Evolutionary conservation across 23 tunicate species (phyloP).

Genomic region (Halocynthia roretzi): DNA sequence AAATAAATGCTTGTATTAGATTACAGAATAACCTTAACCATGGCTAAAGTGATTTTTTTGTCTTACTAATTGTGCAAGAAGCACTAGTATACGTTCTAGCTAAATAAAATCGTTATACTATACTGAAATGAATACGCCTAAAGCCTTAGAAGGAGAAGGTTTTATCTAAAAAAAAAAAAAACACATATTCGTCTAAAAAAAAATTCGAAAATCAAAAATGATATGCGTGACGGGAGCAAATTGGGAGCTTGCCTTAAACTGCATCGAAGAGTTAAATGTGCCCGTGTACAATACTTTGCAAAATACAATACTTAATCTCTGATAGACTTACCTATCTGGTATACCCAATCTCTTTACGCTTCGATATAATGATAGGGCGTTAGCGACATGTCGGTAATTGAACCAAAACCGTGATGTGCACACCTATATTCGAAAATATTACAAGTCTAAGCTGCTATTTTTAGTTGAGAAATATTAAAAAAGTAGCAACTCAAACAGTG

Average conservation of each 20-base stretch:
- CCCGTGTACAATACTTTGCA: no score
- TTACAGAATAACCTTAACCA: neutral
- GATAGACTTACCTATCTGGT: conserved; percentile 58
- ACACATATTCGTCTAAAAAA: no score
- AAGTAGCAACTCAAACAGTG: neutral
- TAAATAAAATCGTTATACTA: no score
- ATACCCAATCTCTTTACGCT: conserved; percentile 91
- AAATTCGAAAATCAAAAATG: neutral
- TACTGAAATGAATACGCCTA: no score
- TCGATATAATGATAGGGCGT: conserved; percentile 78
- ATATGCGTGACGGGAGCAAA: neutral
- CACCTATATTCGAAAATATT: conserved; percentile 26
- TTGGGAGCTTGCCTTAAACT: no score
- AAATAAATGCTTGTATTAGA: conserved; percentile 5
- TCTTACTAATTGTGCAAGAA: neutral
- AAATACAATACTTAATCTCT: no score
- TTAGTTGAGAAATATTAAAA: neutral
- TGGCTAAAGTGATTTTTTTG: neutral
- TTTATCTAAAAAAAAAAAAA: no score
- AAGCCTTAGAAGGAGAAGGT: no score
- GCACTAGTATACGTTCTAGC: neutral
- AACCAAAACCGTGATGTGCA: conserved; percentile 95
- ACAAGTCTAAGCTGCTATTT: neutral
- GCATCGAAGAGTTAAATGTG: no score
- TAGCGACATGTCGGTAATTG: conserved; percentile 94